Conservation (phyloP, 2,113 vertebrate species). For the Oceanodroma tethys region DNA sequence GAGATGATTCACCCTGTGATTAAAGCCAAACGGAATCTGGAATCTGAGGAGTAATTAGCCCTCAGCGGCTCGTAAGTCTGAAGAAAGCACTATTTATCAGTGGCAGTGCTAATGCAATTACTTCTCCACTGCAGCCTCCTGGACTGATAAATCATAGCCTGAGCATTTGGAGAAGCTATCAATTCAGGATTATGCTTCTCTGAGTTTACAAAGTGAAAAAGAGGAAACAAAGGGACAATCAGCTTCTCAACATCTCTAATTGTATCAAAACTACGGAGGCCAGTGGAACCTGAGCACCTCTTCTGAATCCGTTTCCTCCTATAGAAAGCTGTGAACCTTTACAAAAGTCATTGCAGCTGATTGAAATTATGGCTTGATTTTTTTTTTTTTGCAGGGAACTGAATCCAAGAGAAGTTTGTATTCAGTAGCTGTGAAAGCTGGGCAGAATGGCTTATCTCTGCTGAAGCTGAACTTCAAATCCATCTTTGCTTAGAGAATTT, state of each 20-base stretch:
- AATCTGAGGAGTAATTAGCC: slow-evolving; percentile 82
- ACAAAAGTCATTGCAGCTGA: not conserved
- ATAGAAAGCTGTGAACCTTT: not conserved
- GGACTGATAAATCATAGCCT: slow-evolving; percentile 40
- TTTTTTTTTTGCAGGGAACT: not conserved
- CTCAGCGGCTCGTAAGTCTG: slow-evolving; percentile 71
- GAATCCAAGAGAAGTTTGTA: not conserved
- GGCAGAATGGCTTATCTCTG: not conserved
- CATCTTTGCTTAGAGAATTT: not conserved
- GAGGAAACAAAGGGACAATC: not conserved
- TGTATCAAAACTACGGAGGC: not conserved
- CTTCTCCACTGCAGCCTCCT: slow-evolving; percentile 31
- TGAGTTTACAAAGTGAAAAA: not conserved
- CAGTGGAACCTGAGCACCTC: not conserved
- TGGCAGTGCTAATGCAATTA: slow-evolving; percentile 67
- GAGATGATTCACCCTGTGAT: slow-evolving; percentile 83
- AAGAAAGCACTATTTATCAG: slow-evolving; percentile 70
- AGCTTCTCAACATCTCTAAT: not conserved
- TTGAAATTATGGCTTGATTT: not conserved
- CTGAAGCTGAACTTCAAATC: not conserved
- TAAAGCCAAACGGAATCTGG: slow-evolving; percentile 75
- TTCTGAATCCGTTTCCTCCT: not conserved
- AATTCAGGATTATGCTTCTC: slow-evolving; percentile 46
- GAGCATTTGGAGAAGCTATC: slow-evolving; percentile 55
- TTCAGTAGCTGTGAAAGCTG: not conserved